phyloP scores from a whole-genome alignment of 2,113 vertebrate genomes.

The Bostrychus sinensis region DNA sequence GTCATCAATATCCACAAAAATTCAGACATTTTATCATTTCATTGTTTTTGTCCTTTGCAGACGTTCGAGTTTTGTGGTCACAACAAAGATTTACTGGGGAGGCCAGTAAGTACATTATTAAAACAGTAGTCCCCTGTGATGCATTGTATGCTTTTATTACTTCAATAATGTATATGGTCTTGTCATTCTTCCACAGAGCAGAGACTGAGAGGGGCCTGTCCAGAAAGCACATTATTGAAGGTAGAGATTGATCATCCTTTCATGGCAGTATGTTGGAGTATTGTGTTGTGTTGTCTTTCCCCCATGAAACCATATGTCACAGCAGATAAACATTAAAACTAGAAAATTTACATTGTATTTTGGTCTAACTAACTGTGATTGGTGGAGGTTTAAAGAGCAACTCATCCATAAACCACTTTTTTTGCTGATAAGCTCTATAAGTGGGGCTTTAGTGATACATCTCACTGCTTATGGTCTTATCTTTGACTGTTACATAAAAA shows the following conservation, averaged over 20 bases:
- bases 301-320: no score
- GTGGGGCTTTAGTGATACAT: no score
- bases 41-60: slow-evolving; percentile 53
- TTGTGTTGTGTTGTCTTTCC: neutral
- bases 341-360: neutral
- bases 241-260: slow-evolving; percentile 61
- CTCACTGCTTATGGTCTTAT: no score
- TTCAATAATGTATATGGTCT: slow-evolving; percentile 29
- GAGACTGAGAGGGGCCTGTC: slow-evolving; percentile 91
- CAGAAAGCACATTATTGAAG: slow-evolving; percentile 94
- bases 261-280: neutral
- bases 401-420: no score
- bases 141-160: slow-evolving; percentile 1
- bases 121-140: neutral
- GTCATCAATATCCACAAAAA: neutral
- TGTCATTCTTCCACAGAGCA: slow-evolving; percentile 77
- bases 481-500: no score
- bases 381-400: no score
- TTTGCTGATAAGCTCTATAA: no score
- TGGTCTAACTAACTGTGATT: neutral
- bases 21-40: neutral
- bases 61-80: slow-evolving; percentile 89
- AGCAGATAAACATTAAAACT: no score
- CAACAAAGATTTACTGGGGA: slow-evolving; percentile 93
- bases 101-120: slow-evolving; percentile 86